Evolutionary conservation across 2,797 vertebrate genomes (phyloP).

Genomic region (Tangara arthus): DNA sequence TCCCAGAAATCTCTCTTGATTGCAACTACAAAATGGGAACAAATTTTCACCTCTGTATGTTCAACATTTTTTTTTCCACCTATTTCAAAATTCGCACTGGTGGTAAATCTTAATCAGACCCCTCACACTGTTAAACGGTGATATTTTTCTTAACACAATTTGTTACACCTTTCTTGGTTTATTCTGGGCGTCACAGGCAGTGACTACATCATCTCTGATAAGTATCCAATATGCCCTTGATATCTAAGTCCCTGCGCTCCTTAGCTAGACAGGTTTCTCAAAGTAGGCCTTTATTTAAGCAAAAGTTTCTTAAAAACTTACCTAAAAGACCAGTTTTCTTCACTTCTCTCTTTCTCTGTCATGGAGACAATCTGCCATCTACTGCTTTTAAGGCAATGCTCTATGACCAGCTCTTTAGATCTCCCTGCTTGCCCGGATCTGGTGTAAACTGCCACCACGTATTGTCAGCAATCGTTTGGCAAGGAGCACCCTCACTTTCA

Average conservation of each 20-base stretch:
- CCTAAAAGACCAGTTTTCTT: background rate
- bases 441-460: accelerated
- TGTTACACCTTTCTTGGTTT: background rate
- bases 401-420: background rate
- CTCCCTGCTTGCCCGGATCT: background rate
- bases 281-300: background rate
- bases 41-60: background rate
- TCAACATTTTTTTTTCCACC: background rate
- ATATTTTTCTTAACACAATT: background rate
- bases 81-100: background rate
- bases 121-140: accelerated
- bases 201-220: background rate
- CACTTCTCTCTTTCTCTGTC: background rate
- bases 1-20: background rate
- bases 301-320: background rate
- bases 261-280: background rate
- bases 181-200: background rate
- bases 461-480: background rate
- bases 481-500: background rate
- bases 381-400: background rate
- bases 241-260: no score
- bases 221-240: background rate
- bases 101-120: background rate
- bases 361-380: background rate
- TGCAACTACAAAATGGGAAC: background rate